Evolutionary conservation across 23 tunicate species (phyloP).

Genomic region (Trididemnum clinides): DNA sequence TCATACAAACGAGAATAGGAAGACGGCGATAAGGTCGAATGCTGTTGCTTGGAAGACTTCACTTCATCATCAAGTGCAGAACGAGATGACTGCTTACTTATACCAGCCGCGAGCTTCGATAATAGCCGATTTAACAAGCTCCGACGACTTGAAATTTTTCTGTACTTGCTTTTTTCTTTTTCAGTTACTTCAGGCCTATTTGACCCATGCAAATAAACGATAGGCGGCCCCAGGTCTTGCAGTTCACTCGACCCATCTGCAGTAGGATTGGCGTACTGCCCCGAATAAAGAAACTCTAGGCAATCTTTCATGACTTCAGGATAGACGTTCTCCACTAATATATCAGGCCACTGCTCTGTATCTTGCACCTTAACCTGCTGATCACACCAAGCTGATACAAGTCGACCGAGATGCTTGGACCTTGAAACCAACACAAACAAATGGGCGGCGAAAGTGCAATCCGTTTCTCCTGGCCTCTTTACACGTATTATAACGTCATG

Average conservation of each 20-base stretch:
- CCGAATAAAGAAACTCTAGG: conserved; percentile 59
- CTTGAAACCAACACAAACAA: conserved; percentile 38
- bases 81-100: neutral
- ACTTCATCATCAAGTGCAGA: neutral
- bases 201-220: conserved; percentile 26
- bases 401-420: neutral
- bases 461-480: conserved; percentile 16
- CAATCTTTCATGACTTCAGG: conserved; percentile 43
- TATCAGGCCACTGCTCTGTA: neutral
- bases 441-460: conserved; percentile 36
- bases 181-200: neutral
- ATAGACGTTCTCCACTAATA: conserved; percentile 50
- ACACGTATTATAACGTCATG: conserved; percentile 47
- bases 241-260: neutral
- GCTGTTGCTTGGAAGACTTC: neutral
- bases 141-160: neutral
- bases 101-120: neutral
- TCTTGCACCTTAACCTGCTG: neutral
- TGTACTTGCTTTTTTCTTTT: neutral
- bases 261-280: neutral
- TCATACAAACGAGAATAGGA: conserved; percentile 41
- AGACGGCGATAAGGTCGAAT: neutral
- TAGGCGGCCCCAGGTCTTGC: conserved; percentile 3
- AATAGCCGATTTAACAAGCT: neutral
- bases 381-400: neutral